Percentiles rank a stretch among this genome's conserved stretches.
Conservation (phyloP, 92 coral and sea anemone genomes). For the Porites cylindrica region DNA sequence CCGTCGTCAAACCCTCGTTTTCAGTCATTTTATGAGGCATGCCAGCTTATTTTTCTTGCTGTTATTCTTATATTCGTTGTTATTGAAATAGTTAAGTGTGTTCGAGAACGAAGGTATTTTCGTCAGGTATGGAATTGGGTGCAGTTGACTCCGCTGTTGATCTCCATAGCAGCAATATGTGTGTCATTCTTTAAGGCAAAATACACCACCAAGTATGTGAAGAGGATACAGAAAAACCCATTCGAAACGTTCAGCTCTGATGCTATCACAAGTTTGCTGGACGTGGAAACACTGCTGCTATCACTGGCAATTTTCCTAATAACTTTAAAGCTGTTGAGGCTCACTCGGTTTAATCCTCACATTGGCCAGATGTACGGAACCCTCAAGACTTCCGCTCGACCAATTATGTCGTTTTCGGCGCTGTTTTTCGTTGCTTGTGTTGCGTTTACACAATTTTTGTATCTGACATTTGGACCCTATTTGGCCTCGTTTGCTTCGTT, state of each 20-base stretch:
- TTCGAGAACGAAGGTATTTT: slow-evolving; percentile 55
- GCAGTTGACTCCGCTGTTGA: slow-evolving; percentile 54
- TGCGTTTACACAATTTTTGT: slow-evolving; percentile 73
- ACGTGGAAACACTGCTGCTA: slow-evolving; percentile 64
- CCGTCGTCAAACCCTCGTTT: slow-evolving; percentile 63
- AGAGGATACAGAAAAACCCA: slow-evolving; percentile 69
- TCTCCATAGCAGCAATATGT: slow-evolving; percentile 62
- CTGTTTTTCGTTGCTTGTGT: slow-evolving; percentile 58
- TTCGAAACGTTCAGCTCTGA: slow-evolving; percentile 73
- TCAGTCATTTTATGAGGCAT: slow-evolving; percentile 68
- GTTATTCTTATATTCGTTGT: slow-evolving; percentile 61
- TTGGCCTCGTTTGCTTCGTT: slow-evolving; percentile 64
- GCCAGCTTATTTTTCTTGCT: slow-evolving; percentile 71
- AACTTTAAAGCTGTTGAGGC: slow-evolving; percentile 69
- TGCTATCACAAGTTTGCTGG: slow-evolving; percentile 70
- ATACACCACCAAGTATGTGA: slow-evolving; percentile 65
- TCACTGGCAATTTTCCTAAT: slow-evolving; percentile 73
- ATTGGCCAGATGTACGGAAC: slow-evolving; percentile 71
- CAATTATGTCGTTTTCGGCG: slow-evolving; percentile 66
- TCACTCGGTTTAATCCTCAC: slow-evolving; percentile 67
- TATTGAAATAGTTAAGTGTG: slow-evolving; percentile 64
- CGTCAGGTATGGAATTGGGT: slow-evolving; percentile 82
- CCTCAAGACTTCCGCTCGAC: slow-evolving; percentile 54
- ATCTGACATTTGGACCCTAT: slow-evolving; percentile 65
- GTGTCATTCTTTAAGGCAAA: slow-evolving; percentile 78